These are phyloP conservation scores for Corythucha ciliata DNA, from an alignment of 2,888 invertebrate species.

Conservation along the genomic window DNA sequence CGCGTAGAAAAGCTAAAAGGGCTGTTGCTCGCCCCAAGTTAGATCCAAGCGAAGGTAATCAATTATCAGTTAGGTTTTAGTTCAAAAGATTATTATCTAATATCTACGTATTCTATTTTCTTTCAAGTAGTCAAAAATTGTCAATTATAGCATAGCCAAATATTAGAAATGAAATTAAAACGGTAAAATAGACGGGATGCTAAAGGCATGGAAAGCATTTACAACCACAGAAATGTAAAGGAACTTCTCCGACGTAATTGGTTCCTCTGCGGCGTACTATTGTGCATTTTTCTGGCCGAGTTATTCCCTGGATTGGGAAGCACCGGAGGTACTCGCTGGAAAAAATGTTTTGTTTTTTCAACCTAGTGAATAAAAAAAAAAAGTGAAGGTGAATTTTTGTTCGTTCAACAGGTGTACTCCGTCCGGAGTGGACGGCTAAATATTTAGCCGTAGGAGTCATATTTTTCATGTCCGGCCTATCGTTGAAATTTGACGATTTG, in stretches of 20 bases:
- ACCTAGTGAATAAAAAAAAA: neutral
- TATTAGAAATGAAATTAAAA: too few species aligned
- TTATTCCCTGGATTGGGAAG: slow-evolving; percentile 44
- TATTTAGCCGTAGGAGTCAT: slow-evolving; percentile 28
- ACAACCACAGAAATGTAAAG: slow-evolving; percentile 39
- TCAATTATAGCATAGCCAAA: too few species aligned
- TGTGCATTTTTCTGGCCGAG: slow-evolving; percentile 43
- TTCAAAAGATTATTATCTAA: too few species aligned
- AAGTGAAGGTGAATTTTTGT: too few species aligned
- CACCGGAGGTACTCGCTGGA: slow-evolving; percentile 43
- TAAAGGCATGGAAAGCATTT: too few species aligned
- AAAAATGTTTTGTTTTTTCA: neutral
- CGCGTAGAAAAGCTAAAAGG: too few species aligned
- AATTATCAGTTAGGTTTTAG: too few species aligned
- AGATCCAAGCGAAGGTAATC: too few species aligned
- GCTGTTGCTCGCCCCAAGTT: too few species aligned
- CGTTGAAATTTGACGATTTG: slow-evolving; percentile 47
- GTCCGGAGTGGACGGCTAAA: slow-evolving; percentile 31
- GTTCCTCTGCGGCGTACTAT: slow-evolving; percentile 44
- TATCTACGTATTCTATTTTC: too few species aligned
- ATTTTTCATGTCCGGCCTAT: slow-evolving; percentile 48
- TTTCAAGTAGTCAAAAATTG: too few species aligned
- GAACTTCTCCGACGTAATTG: slow-evolving; percentile 74
- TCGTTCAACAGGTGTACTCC: slow-evolving; percentile 26
- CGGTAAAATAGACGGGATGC: too few species aligned